These are phyloP conservation scores for Antechinus stuartii DNA, from an alignment of 2,113 vertebrate genomes.

Conservation along the genomic window DNA sequence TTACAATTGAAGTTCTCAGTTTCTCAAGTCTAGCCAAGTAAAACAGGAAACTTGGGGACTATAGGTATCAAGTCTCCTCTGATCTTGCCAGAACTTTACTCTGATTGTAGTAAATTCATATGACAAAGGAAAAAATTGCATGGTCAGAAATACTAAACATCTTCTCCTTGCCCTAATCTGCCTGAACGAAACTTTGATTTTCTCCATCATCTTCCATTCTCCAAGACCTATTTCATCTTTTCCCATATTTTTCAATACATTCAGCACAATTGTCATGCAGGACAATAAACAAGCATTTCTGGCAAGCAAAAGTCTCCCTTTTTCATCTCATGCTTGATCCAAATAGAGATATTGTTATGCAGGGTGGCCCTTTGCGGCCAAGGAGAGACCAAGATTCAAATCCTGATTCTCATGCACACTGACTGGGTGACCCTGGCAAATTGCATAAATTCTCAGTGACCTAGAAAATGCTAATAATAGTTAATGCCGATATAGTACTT, in stretches of 20 bases:
- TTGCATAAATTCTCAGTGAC: neutral
- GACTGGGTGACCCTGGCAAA: neutral
- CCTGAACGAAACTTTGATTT: neutral
- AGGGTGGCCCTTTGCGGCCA: neutral
- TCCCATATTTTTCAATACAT: neutral
- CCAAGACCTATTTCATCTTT: neutral
- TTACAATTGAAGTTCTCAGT: neutral
- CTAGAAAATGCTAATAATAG: neutral
- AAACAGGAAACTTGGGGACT: conserved; percentile 2
- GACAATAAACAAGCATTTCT: neutral
- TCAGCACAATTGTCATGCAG: neutral
- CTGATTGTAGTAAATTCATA: neutral
- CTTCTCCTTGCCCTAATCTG: neutral
- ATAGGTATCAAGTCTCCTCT: neutral
- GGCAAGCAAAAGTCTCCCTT: neutral
- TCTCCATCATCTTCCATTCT: neutral
- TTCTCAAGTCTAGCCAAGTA: neutral
- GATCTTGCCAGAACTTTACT: neutral
- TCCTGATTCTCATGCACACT: neutral
- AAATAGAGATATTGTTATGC: neutral
- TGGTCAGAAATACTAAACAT: neutral
- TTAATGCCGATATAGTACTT: neutral
- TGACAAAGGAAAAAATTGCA: conserved; percentile 4
- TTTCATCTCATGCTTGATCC: neutral
- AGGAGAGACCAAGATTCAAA: neutral